Evolutionary conservation across 2,797 vertebrate species (phyloP), one percentile per base, ranked within the genome.

Genomic region (Otus scops): DNA sequence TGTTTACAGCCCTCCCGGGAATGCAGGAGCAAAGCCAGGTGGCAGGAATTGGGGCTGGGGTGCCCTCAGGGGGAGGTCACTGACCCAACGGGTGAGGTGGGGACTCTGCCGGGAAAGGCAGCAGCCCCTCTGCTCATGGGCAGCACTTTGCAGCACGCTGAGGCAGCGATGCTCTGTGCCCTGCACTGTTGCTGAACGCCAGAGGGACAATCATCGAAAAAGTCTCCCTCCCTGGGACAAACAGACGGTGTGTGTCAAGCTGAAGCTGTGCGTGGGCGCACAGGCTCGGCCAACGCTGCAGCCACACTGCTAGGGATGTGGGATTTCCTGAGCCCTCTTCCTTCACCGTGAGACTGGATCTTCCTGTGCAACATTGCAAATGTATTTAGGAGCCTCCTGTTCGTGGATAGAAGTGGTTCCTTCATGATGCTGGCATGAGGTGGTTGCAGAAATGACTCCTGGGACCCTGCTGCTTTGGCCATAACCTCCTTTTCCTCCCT

Each of bases 141-240:
- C 63, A 79, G 32, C 4, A 0, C 23, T 82, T 69, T 39, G 26
- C 45, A 53, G 53, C 16, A 6, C 1, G 2, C 45, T 75, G 59
- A 1, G 2, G 22, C 27, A 65, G 41, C 41, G 41, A 43, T 43
- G 41, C 41, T 43, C 41, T 43, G 41, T 43, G 63, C 68, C 0
- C 0, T 36, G 34, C 13, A 2, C 45, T 34, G n/a, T 48, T 43
- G 6, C 38, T 0, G 0, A 59, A 13, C 3, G 4, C 56, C 61
- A 48, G 39, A 34, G 23, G 23, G 41, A 15, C 1, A 0, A 24
- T 53, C 9, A 22, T 21, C 5, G 2, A 69, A 73, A 17, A 38
- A 22, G 1, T 6, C 14, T 6, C 23, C 4, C 9, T 75, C 12
- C 12, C 13, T 19, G 8, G 21, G 15, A 56, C 38, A 76, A 63